Base-by-base conservation (phyloP, 2,113 vertebrate genomes). In the Nothocercus nigrocapillus region DNA sequence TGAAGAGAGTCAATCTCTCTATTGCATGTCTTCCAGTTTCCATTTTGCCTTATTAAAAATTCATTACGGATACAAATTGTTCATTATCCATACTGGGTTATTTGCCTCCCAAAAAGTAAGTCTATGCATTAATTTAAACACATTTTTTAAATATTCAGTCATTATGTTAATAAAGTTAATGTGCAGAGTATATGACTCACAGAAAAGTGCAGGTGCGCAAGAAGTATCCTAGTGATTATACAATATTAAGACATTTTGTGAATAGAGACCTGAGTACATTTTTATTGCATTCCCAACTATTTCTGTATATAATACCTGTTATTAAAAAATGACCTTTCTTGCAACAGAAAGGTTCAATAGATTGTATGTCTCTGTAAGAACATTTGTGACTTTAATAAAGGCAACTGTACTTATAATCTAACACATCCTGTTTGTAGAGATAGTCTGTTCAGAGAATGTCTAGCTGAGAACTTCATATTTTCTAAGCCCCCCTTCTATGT, bases 81-180 rank as follows among this genome's bases (percentile, higher is more conserved):
- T 92, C 42, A 66, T 74, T 56, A 82, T 36, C 24, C 32, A 61
- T 53, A 73, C 44, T 76, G 45, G 38, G 30, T 47, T 92, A 90
- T 78, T 80, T 77, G 45, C 36, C 38, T 11, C 34, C 11, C 3
- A 11, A 59, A 75, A 83, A 76, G 30, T 78, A 89, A 87, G 88
- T 42, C 44, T 36, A 8, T 76, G 34, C 2, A 28, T 76, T 82
- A 80, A 45, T 63, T 85, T 12, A 91, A 89, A 62, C 18, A 62
- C 2, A 17, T 64, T 92, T 88, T 87, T 16, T 14, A 82, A 85
- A 76, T 5, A 93, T 51, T 58, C 20, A 72, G 34, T 51, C 25
- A 68, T 89, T 90, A 90, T 40, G 61, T 34, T 88, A 93, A 82
- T 79, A 89, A 86, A 21, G 22, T 93, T 9, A n/a, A 70, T 62